phyloP scores from a whole-genome alignment of 1,140 invertebrate species.

The Drosophila nikananu region DNA sequence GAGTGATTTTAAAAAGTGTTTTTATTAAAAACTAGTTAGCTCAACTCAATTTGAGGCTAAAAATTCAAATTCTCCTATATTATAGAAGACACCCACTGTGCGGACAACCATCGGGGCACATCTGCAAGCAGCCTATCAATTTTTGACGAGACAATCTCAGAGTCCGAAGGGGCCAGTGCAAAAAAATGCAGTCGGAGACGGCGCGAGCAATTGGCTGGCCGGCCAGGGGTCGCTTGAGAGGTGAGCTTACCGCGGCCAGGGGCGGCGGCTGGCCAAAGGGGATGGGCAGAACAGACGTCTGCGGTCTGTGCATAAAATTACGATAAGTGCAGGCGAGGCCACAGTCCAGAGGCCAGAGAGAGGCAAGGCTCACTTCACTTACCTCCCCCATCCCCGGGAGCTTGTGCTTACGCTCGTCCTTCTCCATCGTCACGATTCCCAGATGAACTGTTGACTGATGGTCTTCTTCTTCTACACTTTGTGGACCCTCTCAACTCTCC shows the following conservation, averaged over 20 bases:
- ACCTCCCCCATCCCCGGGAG: background rate
- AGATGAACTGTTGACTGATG: slow-evolving; percentile 58
- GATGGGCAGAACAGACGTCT: slow-evolving; percentile 48
- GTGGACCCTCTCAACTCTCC: slow-evolving; percentile 15
- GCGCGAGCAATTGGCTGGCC: slow-evolving; percentile 42
- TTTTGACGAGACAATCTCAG: slow-evolving; percentile 80
- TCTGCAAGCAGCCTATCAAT: slow-evolving; percentile 77
- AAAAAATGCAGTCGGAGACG: slow-evolving; percentile 46
- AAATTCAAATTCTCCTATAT: background rate
- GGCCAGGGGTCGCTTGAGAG: slow-evolving; percentile 47
- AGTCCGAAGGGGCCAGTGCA: slow-evolving; percentile 41
- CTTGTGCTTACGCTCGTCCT: background rate
- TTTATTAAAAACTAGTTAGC: background rate
- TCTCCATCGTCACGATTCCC: slow-evolving; percentile 19
- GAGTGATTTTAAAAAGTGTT: too few species aligned
- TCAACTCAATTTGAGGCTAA: background rate
- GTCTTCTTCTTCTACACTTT: slow-evolving; percentile 4
- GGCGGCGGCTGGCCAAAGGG: slow-evolving; percentile 18
- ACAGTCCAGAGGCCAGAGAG: slow-evolving; percentile 51
- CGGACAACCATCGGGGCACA: slow-evolving; percentile 33
- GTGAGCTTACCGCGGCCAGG: slow-evolving; percentile 24
- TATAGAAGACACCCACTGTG: slow-evolving; percentile 15
- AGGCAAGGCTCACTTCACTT: slow-evolving; percentile 23
- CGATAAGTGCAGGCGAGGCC: slow-evolving; percentile 70
- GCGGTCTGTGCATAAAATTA: slow-evolving; percentile 76